These are phyloP conservation scores for Caerostris darwini DNA, from an alignment of 1,140 invertebrate species.

Conservation along the genomic window DNA sequence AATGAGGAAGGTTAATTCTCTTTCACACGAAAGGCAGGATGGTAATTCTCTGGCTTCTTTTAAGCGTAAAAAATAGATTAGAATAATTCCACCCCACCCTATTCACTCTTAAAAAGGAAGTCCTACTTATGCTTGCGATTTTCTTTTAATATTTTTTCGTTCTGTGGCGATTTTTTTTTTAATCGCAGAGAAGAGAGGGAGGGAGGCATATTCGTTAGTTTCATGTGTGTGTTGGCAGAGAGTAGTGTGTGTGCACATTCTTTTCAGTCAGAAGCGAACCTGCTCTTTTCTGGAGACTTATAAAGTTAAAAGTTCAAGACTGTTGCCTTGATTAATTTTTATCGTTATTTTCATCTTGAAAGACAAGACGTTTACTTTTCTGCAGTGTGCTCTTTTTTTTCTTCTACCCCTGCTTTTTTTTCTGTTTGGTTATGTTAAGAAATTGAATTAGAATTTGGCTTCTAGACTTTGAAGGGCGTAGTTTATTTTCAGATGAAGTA, in stretches of 20 bases:
- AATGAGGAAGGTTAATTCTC: constrained; percentile 10
- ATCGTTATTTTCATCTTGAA: neutral
- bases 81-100: constrained; percentile 54
- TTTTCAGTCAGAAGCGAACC: neutral
- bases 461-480: neutral
- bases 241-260: neutral
- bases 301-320: neutral
- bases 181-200: neutral
- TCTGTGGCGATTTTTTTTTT: neutral
- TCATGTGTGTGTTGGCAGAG: neutral
- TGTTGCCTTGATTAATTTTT: constrained; percentile 5
- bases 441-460: neutral
- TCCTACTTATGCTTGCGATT: constrained; percentile 44
- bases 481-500: neutral
- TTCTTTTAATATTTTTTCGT: neutral
- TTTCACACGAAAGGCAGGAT: constrained; percentile 50
- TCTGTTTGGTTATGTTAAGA: neutral
- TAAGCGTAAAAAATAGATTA: constrained; percentile 54
- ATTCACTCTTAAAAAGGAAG: constrained; percentile 52
- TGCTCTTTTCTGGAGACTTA: neutral
- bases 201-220: neutral
- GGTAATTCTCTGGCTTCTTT: constrained; percentile 52
- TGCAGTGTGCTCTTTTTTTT: neutral
- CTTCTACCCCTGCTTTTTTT: neutral
- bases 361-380: neutral